Evolutionary conservation across 2,113 vertebrate genomes (phyloP), one percentile per base, ranked within the genome.

Genomic region (Centropus unirufus): DNA sequence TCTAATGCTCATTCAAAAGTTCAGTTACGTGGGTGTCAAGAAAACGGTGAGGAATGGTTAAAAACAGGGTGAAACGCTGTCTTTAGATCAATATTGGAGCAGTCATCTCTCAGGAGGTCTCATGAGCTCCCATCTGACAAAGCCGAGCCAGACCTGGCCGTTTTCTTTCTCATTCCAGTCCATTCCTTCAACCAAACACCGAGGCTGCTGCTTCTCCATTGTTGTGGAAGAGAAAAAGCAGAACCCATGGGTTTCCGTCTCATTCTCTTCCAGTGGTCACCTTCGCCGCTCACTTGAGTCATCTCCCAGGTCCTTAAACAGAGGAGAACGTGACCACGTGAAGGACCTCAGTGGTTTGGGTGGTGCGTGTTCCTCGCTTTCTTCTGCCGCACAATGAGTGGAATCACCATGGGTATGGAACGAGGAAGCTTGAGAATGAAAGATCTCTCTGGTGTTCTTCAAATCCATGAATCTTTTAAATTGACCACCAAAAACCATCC

Each of bases 301-400:
- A 0, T 26, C 40, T 22, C 0, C 1, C 2, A 16, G 57, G 17
- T 19, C 39, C 10, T 52, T 11, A 40, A 74, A 12, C 1, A 0
- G 61, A 54, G 63, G 32, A 44, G 51, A 27, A 20, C 1, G 59
- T 34, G n/a, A 22, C 47, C 47, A 12, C 23, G 47, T 49, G 47
- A 22, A 20, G 47, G 47, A 47, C 21, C 47, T 19, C 21, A 20
- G 47, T 21, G 47, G 47, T 22, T 49, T 11, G 47, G 22, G 47
- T 1, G 1, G 5, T 4, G 42, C 4, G 1, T 6, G 0, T 24
- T 77, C 59, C 64, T 27, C 16, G 8, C 64, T 79, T 23, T 42
- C 30, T 34, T n/a, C 39, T 17, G 46, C 46, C 19, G 46, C 46
- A 7, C 46, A 46, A 18, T 36, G 36, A 9, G 36, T 36, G 36